phyloP scores from a whole-genome alignment of 2,113 vertebrate genomes.

The Laterallus jamaicensis region DNA sequence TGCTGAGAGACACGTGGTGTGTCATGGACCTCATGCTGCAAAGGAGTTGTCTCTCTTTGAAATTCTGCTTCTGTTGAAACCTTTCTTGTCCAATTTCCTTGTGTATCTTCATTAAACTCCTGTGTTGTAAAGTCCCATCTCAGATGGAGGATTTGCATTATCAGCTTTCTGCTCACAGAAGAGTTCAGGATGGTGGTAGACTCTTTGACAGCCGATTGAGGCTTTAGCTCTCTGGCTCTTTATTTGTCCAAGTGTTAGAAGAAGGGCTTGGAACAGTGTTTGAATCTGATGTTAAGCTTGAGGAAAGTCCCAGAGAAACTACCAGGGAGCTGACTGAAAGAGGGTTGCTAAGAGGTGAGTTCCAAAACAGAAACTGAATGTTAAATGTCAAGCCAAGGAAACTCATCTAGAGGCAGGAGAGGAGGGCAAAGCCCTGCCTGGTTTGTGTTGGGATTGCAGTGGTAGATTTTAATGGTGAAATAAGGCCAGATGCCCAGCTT shows the following conservation, averaged over 20 bases:
- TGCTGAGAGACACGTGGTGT: background rate
- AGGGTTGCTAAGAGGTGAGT: background rate
- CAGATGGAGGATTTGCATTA: rapidly evolving
- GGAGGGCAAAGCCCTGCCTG: background rate
- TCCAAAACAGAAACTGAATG: background rate
- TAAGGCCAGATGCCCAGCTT: background rate
- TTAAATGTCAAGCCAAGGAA: background rate
- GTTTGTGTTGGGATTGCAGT: background rate
- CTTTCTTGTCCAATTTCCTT: background rate
- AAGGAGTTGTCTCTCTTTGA: background rate
- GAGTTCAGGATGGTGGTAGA: background rate
- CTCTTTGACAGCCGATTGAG: background rate
- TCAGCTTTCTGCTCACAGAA: background rate
- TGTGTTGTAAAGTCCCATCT: rapidly evolving
- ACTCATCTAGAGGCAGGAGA: background rate
- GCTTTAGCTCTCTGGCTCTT: background rate
- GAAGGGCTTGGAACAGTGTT: background rate
- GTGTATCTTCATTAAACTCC: background rate
- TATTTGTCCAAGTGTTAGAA: background rate
- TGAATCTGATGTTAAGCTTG: background rate
- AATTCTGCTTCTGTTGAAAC: background rate
- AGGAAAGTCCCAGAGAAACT: background rate
- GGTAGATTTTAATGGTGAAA: background rate
- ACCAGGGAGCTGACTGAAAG: background rate
- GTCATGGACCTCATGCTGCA: rapidly evolving